Percentiles rank a stretch among this genome's conserved stretches.
Conservation (phyloP, 2,113 vertebrate species). For the Neotragus pygmaeus region DNA sequence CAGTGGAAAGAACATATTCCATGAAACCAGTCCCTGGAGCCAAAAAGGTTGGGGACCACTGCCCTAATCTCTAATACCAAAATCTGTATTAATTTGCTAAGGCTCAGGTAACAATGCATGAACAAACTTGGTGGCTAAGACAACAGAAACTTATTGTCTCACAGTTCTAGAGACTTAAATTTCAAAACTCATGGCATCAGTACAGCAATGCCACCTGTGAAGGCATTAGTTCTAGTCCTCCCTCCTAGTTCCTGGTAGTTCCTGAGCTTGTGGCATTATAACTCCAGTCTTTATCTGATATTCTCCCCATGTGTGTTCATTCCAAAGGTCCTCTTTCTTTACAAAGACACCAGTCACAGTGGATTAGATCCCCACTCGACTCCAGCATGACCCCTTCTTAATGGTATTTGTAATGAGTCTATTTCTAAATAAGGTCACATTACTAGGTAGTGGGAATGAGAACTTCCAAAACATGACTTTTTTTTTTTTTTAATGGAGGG, state of each 20-base stretch:
- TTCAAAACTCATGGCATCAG: background rate
- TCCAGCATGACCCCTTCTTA: background rate
- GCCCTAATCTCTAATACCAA: background rate
- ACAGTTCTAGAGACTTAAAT: background rate
- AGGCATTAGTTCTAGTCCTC: background rate
- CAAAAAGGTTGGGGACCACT: background rate
- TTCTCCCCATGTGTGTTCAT: background rate
- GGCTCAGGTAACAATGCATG: background rate
- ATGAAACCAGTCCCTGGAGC: background rate
- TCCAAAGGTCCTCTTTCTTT: background rate
- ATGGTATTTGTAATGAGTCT: background rate
- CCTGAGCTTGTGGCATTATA: background rate
- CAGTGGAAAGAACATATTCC: background rate
- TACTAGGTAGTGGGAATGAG: background rate
- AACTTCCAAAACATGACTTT: background rate
- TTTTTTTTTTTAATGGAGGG: background rate
- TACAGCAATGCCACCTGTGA: background rate
- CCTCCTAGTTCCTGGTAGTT: background rate
- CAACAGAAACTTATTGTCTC: background rate
- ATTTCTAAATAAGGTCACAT: background rate
- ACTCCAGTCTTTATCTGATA: background rate
- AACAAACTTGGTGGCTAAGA: background rate
- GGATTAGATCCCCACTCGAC: too few species aligned
- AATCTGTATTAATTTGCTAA: background rate
- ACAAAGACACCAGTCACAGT: background rate